Conservation (phyloP, 2,113 vertebrate species). For the Trogon melanurus region DNA sequence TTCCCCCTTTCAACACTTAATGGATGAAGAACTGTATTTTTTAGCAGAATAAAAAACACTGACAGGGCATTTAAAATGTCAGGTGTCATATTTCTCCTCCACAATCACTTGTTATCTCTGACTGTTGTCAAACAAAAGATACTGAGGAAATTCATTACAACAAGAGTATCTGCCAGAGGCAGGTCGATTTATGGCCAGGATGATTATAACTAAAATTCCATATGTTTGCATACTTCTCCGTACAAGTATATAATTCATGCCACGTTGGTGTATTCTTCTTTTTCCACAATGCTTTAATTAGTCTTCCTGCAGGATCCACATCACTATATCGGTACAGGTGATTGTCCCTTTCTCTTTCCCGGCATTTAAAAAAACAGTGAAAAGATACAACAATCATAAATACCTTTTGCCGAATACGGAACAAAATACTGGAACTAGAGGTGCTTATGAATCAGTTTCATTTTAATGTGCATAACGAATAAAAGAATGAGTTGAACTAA, state of each 20-base stretch:
- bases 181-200: not conserved
- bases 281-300: not conserved
- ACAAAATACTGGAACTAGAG: not conserved
- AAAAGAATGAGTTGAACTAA: not conserved
- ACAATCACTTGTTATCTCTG: conserved; percentile 6
- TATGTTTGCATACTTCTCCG: not conserved
- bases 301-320: not conserved
- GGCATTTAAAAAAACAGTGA: not conserved
- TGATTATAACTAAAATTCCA: not conserved
- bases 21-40: not conserved
- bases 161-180: not conserved
- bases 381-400: not conserved
- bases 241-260: not conserved
- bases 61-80: conserved; percentile 16
- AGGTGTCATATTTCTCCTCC: conserved; percentile 4
- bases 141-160: not conserved
- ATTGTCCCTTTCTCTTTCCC: not conserved
- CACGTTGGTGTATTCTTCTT: not conserved
- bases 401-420: not conserved
- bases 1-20: not conserved
- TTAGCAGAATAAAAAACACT: conserved; percentile 30
- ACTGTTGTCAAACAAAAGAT: conserved; percentile 29
- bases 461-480: not conserved
- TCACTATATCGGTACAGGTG: not conserved
- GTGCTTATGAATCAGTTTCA: not conserved